Conservation (phyloP, 2,797 vertebrate species). For the Antrozous pallidus region DNA sequence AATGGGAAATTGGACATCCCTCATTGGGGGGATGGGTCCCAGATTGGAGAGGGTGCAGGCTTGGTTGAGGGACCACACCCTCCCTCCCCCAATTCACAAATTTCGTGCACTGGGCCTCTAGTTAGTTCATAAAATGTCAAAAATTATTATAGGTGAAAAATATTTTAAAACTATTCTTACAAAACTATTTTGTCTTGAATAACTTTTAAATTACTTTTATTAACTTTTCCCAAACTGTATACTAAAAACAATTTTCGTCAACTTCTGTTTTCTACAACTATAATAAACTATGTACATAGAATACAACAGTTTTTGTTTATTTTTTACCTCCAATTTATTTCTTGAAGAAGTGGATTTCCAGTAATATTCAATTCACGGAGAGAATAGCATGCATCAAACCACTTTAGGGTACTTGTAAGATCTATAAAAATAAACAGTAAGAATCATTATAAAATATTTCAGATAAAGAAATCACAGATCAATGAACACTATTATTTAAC, state of each 20-base stretch:
- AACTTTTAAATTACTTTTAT: neutral
- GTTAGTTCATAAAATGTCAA: neutral
- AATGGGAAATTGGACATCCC: no score
- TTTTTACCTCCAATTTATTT: slow-evolving; percentile 90
- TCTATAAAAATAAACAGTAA: slow-evolving; percentile 81
- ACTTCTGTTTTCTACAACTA: neutral
- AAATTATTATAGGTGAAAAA: neutral
- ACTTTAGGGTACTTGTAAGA: slow-evolving; percentile 80
- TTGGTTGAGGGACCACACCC: no score
- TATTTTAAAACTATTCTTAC: neutral
- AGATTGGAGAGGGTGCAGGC: no score
- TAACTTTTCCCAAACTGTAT: neutral
- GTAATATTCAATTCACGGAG: slow-evolving; percentile 85
- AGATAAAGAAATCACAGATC: neutral
- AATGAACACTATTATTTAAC: neutral
- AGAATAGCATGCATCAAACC: slow-evolving; percentile 84
- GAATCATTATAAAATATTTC: neutral
- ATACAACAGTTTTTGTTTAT: neutral
- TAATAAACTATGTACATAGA: neutral
- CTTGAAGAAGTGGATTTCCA: slow-evolving; percentile 92
- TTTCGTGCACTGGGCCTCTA: no score
- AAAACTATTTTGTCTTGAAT: neutral
- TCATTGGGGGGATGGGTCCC: no score
- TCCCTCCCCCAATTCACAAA: no score
- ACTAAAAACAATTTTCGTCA: neutral